Evolutionary conservation across 2,113 vertebrate genomes (phyloP).

Genomic region (Atlantisia rogersi): DNA sequence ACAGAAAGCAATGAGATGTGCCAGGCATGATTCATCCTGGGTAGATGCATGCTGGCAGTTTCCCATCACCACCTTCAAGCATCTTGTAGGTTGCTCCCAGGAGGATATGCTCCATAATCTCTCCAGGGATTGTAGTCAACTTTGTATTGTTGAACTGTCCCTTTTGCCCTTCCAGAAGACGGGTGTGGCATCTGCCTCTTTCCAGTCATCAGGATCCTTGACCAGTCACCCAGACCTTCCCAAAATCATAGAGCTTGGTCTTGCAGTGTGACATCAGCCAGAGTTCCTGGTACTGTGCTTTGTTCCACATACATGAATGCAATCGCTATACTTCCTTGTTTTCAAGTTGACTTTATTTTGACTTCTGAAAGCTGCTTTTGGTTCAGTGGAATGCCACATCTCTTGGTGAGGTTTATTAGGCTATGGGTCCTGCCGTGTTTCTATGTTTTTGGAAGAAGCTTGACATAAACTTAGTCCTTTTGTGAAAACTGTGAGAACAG

Average conservation of each 20-base stretch:
- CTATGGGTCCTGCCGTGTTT: not conserved
- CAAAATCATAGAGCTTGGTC: not conserved
- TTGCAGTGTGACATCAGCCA: not conserved
- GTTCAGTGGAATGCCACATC: not conserved
- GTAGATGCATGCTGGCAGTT: not conserved
- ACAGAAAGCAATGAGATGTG: not conserved
- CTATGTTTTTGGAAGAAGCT: not conserved
- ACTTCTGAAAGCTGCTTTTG: not conserved
- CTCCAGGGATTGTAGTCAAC: not conserved
- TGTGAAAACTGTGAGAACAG: not conserved
- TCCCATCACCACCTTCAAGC: not conserved
- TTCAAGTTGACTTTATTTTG: not conserved
- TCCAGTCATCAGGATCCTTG: not conserved
- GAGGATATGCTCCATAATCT: not conserved
- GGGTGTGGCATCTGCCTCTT: not conserved
- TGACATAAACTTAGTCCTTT: not conserved
- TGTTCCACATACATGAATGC: not conserved
- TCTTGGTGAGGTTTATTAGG: not conserved
- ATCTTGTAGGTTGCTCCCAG: not conserved
- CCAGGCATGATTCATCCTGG: not conserved
- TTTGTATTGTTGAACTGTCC: not conserved
- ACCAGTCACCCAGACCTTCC: not conserved
- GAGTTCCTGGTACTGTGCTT: not conserved
- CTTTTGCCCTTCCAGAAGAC: not conserved
- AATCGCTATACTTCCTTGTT: not conserved